Conservation (phyloP, 2,797 vertebrate genomes). For the Falco novaeseelandiae region DNA sequence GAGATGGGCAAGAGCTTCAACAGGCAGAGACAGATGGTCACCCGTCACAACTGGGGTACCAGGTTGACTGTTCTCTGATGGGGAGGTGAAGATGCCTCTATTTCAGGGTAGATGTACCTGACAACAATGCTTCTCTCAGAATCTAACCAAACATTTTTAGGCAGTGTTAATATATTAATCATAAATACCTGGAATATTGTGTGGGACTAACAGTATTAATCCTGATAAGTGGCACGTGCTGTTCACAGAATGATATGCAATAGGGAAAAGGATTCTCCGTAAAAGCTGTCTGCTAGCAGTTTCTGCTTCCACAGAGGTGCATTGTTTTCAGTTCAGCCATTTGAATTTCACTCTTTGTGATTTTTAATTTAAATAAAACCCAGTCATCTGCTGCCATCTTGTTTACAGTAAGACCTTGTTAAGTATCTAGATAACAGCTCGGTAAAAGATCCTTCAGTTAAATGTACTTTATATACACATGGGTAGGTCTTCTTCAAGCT, state of each 20-base stretch:
- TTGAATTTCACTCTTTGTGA: not conserved
- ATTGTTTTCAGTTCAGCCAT: not conserved
- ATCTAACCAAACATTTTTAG: not conserved
- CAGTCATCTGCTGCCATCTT: not conserved
- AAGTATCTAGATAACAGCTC: not conserved
- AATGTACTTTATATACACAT: not conserved
- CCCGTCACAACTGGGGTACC: not conserved
- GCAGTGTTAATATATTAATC: not conserved
- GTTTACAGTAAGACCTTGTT: not conserved
- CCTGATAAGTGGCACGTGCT: not conserved
- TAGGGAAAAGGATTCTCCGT: not conserved
- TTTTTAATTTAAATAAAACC: slow-evolving; percentile 14
- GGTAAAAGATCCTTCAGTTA: not conserved
- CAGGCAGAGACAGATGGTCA: not conserved
- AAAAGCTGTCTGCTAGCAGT: not conserved
- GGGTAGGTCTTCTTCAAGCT: not conserved
- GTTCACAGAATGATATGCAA: not conserved
- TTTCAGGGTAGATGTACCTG: not conserved
- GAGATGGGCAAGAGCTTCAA: not conserved
- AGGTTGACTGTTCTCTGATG: not conserved
- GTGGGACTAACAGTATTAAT: not conserved
- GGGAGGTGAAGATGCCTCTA: not conserved
- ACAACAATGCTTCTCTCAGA: not conserved
- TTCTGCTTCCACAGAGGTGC: not conserved
- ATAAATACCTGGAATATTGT: not conserved